Evolutionary conservation across 2,888 invertebrate genomes (phyloP), one percentile per base, ranked within the genome.

Genomic region (Drosophila nr. medialis): DNA sequence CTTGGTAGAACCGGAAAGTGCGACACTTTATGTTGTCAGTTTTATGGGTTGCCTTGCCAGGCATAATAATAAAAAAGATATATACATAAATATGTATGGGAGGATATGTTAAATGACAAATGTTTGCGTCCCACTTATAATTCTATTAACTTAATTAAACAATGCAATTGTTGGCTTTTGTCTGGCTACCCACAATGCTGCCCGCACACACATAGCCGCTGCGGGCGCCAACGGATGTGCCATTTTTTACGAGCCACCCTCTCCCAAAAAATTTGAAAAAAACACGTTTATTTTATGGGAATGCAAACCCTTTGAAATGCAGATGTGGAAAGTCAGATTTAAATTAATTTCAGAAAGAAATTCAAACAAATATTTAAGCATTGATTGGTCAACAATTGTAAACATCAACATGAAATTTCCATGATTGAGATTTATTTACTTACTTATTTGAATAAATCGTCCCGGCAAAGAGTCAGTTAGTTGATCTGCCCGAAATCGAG

Each of bases 111-210:
- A 59, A 66, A 65, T 54, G 60, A 58, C 76, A 70, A 74, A 72
- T 50, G 65, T 48, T 21, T 38, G 50, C 51, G 32, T 58, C 51
- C 55, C 86, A 86, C 83, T 83, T 86, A 86, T 81, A 81, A 83
- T 88, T 86, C 85, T 86, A 86, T 86, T 88, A 86, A 86, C 71
- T 88, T 86, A 80, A 86, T 86, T 86, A 86, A 86, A 88, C 83
- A 85, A 85, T 86, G 68, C 81, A 78, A 60, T 68, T 72, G 76
- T 58, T 75, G 79, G 48, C 72, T 40, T 72, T 79, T 78, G 76
- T 79, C 65, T 45, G 67, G 60, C 54, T 11, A 32, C 55, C 49
- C 64, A 66, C 74, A 54, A 51, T 61, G 64, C 56, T 30, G 13
- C 15, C 36, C 36, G 3, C 36, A 63, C 29, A 30, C 24, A 34